A percentile compares a stretch with the other conserved stretches of the same genome.
These are phyloP conservation scores for Nezara viridula DNA, from an alignment of 2,888 invertebrate species.

Conservation along the genomic window DNA sequence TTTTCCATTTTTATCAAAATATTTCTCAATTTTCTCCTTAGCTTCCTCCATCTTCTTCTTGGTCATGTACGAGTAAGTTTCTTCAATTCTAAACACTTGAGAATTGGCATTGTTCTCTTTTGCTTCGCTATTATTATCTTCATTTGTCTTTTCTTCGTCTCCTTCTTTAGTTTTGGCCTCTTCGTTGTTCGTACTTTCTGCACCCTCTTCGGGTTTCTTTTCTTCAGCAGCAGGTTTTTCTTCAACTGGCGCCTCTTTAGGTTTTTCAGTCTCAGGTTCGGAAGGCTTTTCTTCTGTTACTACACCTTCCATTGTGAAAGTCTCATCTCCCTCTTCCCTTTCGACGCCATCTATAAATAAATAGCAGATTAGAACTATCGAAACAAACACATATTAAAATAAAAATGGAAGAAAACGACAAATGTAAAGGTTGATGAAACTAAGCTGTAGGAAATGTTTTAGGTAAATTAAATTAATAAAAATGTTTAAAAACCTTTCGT, in stretches of 20 bases:
- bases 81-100: constrained; percentile 35
- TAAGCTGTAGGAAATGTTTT: not conserved
- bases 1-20: constrained; percentile 48
- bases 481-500: too few relatives aligned
- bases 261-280: not conserved
- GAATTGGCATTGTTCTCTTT: constrained; percentile 3
- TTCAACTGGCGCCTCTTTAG: constrained; percentile 1
- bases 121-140: not conserved
- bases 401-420: too few relatives aligned
- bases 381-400: not conserved
- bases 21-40: constrained; percentile 53
- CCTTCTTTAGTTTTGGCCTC: constrained; percentile 21
- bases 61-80: constrained; percentile 51
- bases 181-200: constrained; percentile 25
- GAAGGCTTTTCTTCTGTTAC: not conserved
- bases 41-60: constrained; percentile 53
- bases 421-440: too few relatives aligned
- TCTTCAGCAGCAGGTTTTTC: constrained; percentile 50
- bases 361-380: not conserved
- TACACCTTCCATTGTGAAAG: not conserved
- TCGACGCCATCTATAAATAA: constrained; percentile 51
- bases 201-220: not conserved
- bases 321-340: constrained; percentile 44
- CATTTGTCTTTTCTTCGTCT: constrained; percentile 20
- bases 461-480: not conserved